Percentiles rank a stretch among this genome's conserved stretches.
Evolutionary conservation across 2,113 vertebrate species (phyloP).

Genomic region (Sylvilagus bachmani): DNA sequence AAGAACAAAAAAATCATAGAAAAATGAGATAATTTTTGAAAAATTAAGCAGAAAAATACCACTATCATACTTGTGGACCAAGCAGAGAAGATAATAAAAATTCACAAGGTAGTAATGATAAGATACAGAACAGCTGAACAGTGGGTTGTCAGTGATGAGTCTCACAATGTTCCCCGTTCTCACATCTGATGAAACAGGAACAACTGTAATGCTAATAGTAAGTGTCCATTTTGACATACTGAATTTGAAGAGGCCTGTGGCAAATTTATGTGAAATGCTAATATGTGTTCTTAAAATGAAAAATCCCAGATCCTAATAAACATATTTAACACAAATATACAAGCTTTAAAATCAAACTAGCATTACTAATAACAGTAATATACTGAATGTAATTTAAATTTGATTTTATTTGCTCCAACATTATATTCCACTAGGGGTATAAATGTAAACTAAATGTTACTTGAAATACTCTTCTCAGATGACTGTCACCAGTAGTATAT

Average conservation of each 20-base stretch:
- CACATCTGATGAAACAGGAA: not conserved
- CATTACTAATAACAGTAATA: not conserved
- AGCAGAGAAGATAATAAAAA: not conserved
- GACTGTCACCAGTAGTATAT: not conserved
- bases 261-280: not conserved
- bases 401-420: not conserved
- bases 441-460: slow-evolving; percentile 28
- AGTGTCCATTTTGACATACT: not conserved
- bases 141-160: not conserved
- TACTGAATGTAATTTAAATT: not conserved
- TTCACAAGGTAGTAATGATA: not conserved
- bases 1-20: not conserved
- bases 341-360: not conserved
- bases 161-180: not conserved
- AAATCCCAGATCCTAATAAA: not conserved
- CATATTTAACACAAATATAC: not conserved
- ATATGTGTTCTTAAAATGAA: not conserved
- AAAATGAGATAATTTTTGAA: not conserved
- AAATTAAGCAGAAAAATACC: slow-evolving; percentile 17
- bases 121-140: not conserved
- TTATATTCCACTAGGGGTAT: not conserved
- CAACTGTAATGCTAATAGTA: not conserved
- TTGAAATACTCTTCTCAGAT: slow-evolving; percentile 43
- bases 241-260: not conserved
- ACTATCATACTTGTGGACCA: not conserved